Evolutionary conservation across 2,797 vertebrate species (phyloP).

Genomic region (Tinamus major): DNA sequence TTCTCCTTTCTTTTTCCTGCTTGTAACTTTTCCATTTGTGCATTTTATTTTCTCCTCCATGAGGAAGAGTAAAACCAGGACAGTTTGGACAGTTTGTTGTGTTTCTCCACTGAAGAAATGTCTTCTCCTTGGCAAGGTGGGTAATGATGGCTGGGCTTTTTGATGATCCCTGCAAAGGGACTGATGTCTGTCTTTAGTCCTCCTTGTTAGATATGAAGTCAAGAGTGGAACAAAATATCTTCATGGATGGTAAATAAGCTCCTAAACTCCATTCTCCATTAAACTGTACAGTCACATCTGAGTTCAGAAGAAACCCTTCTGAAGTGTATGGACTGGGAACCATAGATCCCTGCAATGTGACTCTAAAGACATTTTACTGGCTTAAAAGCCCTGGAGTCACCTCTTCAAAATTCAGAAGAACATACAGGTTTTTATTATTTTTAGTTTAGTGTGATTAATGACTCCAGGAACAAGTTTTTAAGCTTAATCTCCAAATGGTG

Average conservation of each 20-base stretch:
- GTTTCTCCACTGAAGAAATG: background rate
- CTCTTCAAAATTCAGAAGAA: background rate
- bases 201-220: background rate
- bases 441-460: background rate
- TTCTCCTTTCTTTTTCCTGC: background rate
- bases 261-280: background rate
- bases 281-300: background rate
- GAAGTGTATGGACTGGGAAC: background rate
- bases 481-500: background rate
- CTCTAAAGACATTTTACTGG: background rate
- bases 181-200: background rate
- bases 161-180: background rate
- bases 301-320: background rate
- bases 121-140: background rate
- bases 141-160: background rate
- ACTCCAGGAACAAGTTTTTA: background rate
- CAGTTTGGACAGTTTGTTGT: background rate
- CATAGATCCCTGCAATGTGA: fast-evolving
- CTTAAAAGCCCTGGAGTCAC: background rate
- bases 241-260: background rate
- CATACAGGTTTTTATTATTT: background rate
- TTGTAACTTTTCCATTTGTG: background rate
- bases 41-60: background rate
- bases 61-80: background rate
- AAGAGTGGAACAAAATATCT: background rate